These are phyloP conservation scores for Silurus meridionalis DNA, from an alignment of 2,113 vertebrate genomes.

Conservation along the genomic window DNA sequence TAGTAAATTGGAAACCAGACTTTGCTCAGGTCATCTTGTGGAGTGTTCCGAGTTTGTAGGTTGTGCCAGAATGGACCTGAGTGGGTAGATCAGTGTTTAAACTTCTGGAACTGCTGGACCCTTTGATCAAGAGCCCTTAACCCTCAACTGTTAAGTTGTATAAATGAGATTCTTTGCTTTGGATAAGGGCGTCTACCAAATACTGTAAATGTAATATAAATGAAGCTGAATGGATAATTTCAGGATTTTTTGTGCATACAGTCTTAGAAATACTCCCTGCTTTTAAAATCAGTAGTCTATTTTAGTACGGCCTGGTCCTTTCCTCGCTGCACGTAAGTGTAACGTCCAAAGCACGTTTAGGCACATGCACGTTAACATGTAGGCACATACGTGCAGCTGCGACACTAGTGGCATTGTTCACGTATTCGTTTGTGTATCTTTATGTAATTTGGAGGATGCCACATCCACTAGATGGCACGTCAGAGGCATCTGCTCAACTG, in stretches of 20 bases:
- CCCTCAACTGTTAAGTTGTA: no score
- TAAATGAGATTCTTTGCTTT: no score
- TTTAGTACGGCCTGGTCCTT: no score
- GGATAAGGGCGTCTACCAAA: no score
- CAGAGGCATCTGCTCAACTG: background rate
- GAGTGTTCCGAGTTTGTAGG: background rate
- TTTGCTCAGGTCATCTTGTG: background rate
- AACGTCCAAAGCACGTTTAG: no score
- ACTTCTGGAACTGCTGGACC: no score
- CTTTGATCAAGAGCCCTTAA: no score
- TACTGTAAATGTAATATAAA: no score
- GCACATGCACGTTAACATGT: no score
- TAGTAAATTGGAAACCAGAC: background rate
- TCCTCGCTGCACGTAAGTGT: no score
- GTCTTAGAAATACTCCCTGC: background rate
- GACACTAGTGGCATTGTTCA: no score
- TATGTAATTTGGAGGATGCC: background rate
- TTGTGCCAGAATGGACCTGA: background rate
- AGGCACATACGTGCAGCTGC: background rate
- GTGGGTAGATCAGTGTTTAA: background rate
- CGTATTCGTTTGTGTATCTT: background rate
- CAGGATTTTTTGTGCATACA: background rate
- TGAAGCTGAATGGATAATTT: no score
- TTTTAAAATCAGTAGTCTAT: background rate
- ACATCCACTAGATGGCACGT: constrained; percentile 7